Conservation (phyloP, 2,113 vertebrate species). For the Psophia crepitans region DNA sequence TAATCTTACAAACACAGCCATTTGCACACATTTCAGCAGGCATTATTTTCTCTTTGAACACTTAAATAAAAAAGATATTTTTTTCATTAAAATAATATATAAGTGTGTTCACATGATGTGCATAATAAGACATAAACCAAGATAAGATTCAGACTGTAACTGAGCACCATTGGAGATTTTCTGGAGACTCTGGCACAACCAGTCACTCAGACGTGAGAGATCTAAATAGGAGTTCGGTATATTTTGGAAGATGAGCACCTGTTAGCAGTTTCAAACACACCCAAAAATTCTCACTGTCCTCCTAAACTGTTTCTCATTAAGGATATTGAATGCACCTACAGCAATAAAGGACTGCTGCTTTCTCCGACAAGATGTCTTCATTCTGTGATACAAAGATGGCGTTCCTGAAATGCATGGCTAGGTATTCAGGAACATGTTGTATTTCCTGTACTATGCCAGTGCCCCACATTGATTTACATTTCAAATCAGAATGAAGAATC, state of each 20-base stretch:
- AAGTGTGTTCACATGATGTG: fast-evolving
- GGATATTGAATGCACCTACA: neutral
- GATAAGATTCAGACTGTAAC: neutral
- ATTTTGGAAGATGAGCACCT: neutral
- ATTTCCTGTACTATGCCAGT: neutral
- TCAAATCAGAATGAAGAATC: neutral
- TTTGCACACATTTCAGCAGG: neutral
- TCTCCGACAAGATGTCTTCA: neutral
- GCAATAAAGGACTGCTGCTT: neutral
- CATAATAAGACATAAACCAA: neutral
- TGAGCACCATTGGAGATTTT: neutral
- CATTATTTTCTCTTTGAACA: neutral
- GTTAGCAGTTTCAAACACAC: neutral
- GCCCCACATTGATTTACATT: neutral
- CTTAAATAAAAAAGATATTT: too few species aligned
- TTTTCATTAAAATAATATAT: neutral
- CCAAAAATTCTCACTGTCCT: neutral
- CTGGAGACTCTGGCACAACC: neutral
- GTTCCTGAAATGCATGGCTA: too few species aligned
- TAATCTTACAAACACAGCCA: neutral
- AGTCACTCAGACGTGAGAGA: neutral
- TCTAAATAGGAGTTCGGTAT: neutral
- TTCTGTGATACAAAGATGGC: neutral
- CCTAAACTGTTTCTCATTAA: neutral
- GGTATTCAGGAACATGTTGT: neutral